Conservation (phyloP, 1,140 invertebrate species). For the Diorhabda elongata region DNA sequence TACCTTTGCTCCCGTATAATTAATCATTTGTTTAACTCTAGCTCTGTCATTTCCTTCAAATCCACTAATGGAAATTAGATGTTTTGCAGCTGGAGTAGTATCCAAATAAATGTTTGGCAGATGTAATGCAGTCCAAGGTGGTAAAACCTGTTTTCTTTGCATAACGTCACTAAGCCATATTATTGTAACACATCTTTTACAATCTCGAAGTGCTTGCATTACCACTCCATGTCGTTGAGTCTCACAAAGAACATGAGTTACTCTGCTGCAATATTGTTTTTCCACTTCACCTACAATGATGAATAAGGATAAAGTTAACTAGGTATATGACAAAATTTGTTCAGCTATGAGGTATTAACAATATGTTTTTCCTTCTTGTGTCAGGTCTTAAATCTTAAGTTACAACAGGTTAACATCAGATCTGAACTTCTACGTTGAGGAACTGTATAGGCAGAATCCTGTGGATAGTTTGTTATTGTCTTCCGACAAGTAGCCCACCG, state of each 20-base stretch:
- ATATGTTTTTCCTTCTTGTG: no score
- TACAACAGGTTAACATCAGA: no score
- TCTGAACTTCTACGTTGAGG: no score
- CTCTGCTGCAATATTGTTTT: slow-evolving; percentile 71
- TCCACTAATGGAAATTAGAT: slow-evolving; percentile 76
- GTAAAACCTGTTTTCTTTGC: slow-evolving; percentile 69
- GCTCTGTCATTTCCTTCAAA: slow-evolving; percentile 80
- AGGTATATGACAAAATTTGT: no score
- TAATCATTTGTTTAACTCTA: slow-evolving; percentile 79
- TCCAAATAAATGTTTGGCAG: slow-evolving; percentile 83
- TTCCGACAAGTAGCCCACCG: no score
- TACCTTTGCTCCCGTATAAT: slow-evolving; percentile 80
- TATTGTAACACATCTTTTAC: slow-evolving; percentile 73
- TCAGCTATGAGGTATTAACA: no score
- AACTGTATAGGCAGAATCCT: no score
- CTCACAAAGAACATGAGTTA: slow-evolving; percentile 89
- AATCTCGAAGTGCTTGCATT: slow-evolving; percentile 64
- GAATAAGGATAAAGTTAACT: no score
- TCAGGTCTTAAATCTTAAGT: no score
- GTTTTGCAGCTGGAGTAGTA: slow-evolving; percentile 60
- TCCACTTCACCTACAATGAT: slow-evolving; percentile 69
- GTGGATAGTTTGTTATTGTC: no score
- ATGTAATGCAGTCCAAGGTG: slow-evolving; percentile 89
- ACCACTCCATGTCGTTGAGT: slow-evolving; percentile 85
- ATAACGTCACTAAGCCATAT: slow-evolving; percentile 93